phyloP scores from a whole-genome alignment of 2,888 invertebrate species.

The Sphinx pinastri region DNA sequence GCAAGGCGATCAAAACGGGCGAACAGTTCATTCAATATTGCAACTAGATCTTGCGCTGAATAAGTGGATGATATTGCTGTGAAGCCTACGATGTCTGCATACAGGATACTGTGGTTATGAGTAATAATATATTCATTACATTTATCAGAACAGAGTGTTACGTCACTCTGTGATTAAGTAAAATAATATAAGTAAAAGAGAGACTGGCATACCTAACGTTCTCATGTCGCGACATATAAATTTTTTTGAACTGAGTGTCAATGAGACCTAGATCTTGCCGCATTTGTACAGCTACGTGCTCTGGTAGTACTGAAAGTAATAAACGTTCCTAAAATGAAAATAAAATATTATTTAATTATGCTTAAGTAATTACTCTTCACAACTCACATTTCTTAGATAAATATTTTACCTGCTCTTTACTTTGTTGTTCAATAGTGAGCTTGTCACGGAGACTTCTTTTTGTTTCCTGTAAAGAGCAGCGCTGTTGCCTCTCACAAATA shows the following conservation, averaged over 20 bases:
- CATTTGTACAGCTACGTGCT: slow-evolving; percentile 98
- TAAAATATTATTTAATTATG: not conserved
- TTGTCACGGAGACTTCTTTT: slow-evolving; percentile 96
- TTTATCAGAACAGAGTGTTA: slow-evolving; percentile 19
- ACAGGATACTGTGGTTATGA: slow-evolving; percentile 90
- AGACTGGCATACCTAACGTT: slow-evolving; percentile 92
- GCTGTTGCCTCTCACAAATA: slow-evolving; percentile 93
- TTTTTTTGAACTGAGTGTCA: slow-evolving; percentile 98
- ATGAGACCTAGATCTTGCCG: slow-evolving; percentile 95
- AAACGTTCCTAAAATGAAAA: slow-evolving; percentile 90
- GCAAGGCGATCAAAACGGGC: slow-evolving; percentile 96
- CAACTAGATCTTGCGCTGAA: slow-evolving; percentile 97
- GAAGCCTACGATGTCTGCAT: slow-evolving; percentile 99
- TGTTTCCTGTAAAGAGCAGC: slow-evolving; percentile 94
- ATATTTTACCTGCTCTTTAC: slow-evolving; percentile 91
- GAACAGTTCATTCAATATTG: slow-evolving; percentile 97
- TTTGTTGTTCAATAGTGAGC: slow-evolving; percentile 96
- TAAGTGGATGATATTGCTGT: slow-evolving; percentile 98
- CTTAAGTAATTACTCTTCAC: not conserved
- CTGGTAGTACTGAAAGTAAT: slow-evolving; percentile 95
- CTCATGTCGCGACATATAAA: slow-evolving; percentile 98
- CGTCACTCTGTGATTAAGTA: slow-evolving; percentile 9
- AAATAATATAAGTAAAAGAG: not conserved
- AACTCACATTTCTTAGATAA: not conserved
- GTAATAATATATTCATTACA: slow-evolving; percentile 38